Evolutionary conservation across 1,140 invertebrate species (phyloP), one percentile per base, ranked within the genome.

Genomic region (Ceratina calcarata): DNA sequence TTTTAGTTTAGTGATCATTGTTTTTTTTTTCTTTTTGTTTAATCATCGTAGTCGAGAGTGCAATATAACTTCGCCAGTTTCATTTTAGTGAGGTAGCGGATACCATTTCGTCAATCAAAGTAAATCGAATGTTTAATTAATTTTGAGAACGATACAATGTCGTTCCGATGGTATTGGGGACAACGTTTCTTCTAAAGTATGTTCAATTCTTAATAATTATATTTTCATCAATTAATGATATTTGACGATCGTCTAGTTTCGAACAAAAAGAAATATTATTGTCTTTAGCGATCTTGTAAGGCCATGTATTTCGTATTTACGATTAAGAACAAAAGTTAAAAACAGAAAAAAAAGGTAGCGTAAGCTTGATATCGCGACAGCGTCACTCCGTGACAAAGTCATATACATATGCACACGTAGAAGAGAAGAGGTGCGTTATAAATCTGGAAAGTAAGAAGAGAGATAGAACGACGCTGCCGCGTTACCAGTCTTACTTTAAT

Each of bases 231-330:
- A 72, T 83, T 83, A 74, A 86, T 66, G 2, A 66, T 76, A 55
- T 51, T 81, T 84, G 64, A 65, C 15, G 81, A 75, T 71, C 20
- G 37, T 79, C 75, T 83, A 77, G 65, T 61, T 75, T 27, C 27
- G 51, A 49, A 78, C 58, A 64, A 49, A 85, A 83, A 82, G 12
- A 18, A 78, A 87, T 27, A 67, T 66, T 81, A 86, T 73, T 87
- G 62, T 84, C 80, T 84, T 58, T 89, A 89, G 81, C 84, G 72
- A 87, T 87, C 70, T 85, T 89, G 60, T 91, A 91, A 90, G 89
- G 84, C 83, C 89, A 91, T 90, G 86, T 91, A 91, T 91, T 91
- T 90, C 87, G 71, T 91, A 90, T 89, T 82, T 89, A 91, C 66
- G 37, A 67, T 83, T 88, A 88, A 84, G 85, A 78, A 55, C 77